Conservation (phyloP, 2,888 invertebrate genomes). For the Drosophila demipolita region DNA sequence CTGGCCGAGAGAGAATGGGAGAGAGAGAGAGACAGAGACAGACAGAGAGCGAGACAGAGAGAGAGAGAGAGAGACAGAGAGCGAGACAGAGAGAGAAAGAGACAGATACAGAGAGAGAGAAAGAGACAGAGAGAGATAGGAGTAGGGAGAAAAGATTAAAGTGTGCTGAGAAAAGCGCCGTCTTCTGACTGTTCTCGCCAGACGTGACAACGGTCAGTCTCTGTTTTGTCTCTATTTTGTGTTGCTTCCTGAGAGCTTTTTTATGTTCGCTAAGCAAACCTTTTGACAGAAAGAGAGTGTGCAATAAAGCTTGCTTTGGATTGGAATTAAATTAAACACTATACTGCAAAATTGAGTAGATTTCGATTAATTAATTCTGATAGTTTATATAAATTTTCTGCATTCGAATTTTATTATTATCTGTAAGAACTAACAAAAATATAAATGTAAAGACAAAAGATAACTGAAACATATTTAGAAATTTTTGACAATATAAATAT, state of each 20-base stretch:
- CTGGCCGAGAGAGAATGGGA: not conserved
- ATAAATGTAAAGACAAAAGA: too few relatives aligned
- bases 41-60: not conserved
- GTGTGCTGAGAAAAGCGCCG: not conserved
- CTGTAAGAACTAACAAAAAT: not conserved
- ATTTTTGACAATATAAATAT: not conserved
- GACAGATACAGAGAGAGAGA: not conserved
- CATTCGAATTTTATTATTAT: not conserved
- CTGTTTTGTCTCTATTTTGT: not conserved
- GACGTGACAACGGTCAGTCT: not conserved
- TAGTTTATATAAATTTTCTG: too few relatives aligned
- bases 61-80: not conserved
- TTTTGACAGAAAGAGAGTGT: not conserved
- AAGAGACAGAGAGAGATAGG: not conserved
- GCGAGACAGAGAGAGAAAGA: not conserved
- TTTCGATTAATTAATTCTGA: not conserved
- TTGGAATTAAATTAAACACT: not conserved
- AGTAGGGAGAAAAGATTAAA: not conserved
- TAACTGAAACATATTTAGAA: not conserved
- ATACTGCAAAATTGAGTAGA: not conserved
- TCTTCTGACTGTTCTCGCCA: too few relatives aligned
- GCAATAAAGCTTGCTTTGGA: not conserved
- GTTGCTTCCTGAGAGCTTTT: too few relatives aligned
- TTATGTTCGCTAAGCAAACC: not conserved
- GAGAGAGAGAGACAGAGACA: not conserved